A percentile compares a stretch with the other conserved stretches of the same genome.
Conservation (phyloP, 2,888 invertebrate genomes). For the Watsonalla binaria region DNA sequence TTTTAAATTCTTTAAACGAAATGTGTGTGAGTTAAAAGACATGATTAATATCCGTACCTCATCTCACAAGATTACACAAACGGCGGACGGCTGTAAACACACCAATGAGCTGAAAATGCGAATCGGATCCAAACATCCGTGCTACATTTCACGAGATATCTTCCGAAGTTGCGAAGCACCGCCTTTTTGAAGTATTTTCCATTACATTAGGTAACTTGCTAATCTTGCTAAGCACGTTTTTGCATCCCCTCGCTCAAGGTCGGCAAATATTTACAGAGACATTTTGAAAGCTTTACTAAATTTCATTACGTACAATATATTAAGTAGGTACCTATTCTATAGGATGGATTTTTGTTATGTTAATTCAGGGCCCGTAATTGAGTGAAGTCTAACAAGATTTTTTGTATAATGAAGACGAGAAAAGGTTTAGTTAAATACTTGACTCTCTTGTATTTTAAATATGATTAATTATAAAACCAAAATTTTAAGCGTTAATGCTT, state of each 20-base stretch:
- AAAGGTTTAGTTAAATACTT: too few relatives aligned
- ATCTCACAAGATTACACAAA: neutral
- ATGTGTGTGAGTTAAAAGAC: too few relatives aligned
- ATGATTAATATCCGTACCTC: too few relatives aligned
- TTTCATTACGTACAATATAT: slow-evolving; percentile 31
- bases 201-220: slow-evolving; percentile 58
- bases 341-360: neutral
- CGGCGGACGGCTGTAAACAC: neutral
- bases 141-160: slow-evolving; percentile 27
- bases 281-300: slow-evolving; percentile 40
- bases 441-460: too few relatives aligned
- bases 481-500: too few relatives aligned
- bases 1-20: too few relatives aligned
- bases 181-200: slow-evolving; percentile 55
- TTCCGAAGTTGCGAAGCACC: slow-evolving; percentile 25
- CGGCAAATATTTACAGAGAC: slow-evolving; percentile 43
- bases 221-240: slow-evolving; percentile 50
- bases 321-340: neutral
- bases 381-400: too few relatives aligned
- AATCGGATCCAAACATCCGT: slow-evolving; percentile 28
- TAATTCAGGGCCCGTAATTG: neutral
- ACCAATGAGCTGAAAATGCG: slow-evolving; percentile 17
- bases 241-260: slow-evolving; percentile 25
- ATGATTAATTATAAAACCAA: too few relatives aligned
- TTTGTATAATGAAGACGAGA: too few relatives aligned